Percentiles rank a stretch among this genome's conserved stretches.
Evolutionary conservation across 2,113 vertebrate genomes (phyloP).

Genomic region (Xiphophorus couchianus): DNA sequence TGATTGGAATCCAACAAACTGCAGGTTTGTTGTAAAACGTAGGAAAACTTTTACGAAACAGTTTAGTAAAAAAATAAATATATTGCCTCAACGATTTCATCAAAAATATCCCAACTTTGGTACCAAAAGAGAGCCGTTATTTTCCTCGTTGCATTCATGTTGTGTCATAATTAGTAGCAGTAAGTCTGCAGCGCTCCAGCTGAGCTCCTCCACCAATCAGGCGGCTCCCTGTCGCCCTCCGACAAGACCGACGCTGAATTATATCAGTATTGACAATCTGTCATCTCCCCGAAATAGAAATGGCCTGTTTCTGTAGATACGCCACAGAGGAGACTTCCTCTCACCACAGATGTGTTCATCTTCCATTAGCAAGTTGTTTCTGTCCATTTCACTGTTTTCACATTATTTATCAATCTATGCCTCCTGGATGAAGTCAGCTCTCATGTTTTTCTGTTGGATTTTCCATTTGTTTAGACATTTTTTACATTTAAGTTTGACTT

Average conservation of each 20-base stretch:
- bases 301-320: conserved; percentile 36
- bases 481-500: not conserved
- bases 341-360: conserved; percentile 47
- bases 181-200: conserved; percentile 22
- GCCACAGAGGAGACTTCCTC: conserved; percentile 25
- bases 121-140: not conserved
- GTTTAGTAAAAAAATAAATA: no score
- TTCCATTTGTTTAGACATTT: not conserved
- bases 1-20: no score
- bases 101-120: not conserved
- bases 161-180: conserved; percentile 1
- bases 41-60: no score
- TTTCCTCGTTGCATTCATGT: not conserved
- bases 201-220: conserved; percentile 13
- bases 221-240: conserved; percentile 31
- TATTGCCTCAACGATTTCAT: no score
- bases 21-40: no score
- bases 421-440: not conserved
- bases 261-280: conserved; percentile 79
- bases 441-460: conserved; percentile 10
- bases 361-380: conserved; percentile 42
- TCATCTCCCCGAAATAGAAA: conserved; percentile 52
- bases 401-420: conserved; percentile 4
- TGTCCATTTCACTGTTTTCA: conserved; percentile 24
- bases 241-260: conserved; percentile 39